Evolutionary conservation across 2,113 vertebrate genomes (phyloP).

Genomic region (Alligator mississippiensis): DNA sequence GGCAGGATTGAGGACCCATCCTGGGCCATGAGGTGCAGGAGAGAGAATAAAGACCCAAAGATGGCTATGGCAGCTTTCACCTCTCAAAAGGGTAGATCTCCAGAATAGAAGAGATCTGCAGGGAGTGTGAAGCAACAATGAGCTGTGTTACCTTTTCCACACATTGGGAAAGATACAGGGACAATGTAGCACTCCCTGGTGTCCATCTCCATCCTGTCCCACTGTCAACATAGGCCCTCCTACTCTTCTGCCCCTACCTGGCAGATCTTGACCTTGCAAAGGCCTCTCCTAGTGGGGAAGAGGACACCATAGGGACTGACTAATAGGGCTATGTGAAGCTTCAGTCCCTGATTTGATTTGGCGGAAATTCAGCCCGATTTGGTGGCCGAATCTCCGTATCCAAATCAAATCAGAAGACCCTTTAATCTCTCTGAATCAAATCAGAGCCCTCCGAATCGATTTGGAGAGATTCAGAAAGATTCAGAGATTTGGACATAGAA

Average conservation of each 20-base stretch:
- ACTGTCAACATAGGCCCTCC: background rate
- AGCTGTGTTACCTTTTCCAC: background rate
- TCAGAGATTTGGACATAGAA: too few species aligned
- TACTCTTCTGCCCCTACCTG: background rate
- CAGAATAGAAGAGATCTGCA: rapidly evolving
- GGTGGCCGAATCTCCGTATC: too few species aligned
- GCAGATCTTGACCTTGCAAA: background rate
- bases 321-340: too few species aligned
- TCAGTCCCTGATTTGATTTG: too few species aligned
- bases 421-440: too few species aligned
- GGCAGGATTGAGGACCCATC: background rate
- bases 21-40: background rate
- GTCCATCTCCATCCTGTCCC: rapidly evolving
- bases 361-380: too few species aligned
- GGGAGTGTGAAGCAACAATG: background rate
- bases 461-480: too few species aligned
- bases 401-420: too few species aligned
- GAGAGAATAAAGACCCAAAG: rapidly evolving
- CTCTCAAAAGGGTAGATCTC: background rate
- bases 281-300: background rate
- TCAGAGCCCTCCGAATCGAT: too few species aligned
- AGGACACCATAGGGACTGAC: background rate
- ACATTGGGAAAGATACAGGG: background rate
- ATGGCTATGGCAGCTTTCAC: background rate
- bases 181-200: background rate